Conservation (phyloP, 2,113 vertebrate genomes). For the Penelope pileata region DNA sequence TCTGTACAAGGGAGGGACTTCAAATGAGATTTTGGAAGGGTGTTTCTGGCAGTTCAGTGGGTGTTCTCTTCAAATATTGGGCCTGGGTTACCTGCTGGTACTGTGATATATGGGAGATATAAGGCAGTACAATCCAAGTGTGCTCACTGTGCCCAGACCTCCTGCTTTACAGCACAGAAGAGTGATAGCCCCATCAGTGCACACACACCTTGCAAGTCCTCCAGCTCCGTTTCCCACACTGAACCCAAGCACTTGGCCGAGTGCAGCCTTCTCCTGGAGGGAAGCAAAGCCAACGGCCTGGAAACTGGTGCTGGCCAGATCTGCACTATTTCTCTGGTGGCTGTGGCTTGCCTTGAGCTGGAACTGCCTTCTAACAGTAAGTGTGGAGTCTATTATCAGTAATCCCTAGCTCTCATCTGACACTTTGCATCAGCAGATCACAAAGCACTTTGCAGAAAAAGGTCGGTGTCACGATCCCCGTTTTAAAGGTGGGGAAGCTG, state of each 20-base stretch:
- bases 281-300: not conserved
- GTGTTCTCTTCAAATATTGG: not conserved
- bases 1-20: not conserved
- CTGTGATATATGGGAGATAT: accelerated
- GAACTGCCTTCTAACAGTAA: not conserved
- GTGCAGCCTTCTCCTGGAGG: not conserved
- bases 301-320: not conserved
- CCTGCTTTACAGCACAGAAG: not conserved
- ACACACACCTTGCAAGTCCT: accelerated
- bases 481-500: not conserved
- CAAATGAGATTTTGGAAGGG: not conserved
- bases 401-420: not conserved
- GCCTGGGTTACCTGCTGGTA: not conserved
- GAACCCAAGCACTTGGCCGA: not conserved
- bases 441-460: not conserved
- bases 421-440: not conserved
- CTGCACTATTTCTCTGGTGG: not conserved
- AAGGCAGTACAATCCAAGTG: not conserved
- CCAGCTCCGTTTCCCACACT: not conserved
- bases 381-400: not conserved
- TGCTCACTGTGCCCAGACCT: not conserved
- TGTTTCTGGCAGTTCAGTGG: not conserved
- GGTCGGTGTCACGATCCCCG: not conserved
- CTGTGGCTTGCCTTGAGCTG: not conserved
- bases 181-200: not conserved